Conservation (phyloP, 2,888 invertebrate genomes). For the Stenotaenia linearis region DNA sequence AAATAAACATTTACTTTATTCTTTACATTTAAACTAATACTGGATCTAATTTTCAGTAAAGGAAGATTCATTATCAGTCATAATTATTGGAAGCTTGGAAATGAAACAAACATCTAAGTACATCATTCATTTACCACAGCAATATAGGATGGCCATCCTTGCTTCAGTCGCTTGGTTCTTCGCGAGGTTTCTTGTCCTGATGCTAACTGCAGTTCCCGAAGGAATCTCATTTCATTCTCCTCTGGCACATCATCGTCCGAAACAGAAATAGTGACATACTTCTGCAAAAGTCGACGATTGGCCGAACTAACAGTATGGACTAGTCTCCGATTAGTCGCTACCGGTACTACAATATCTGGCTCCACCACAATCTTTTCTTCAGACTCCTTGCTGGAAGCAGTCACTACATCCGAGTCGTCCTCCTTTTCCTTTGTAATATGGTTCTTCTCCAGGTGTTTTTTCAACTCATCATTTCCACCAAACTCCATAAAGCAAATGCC, state of each 20-base stretch:
- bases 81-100: not conserved
- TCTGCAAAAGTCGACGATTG: slow-evolving; percentile 27
- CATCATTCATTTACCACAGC: not conserved
- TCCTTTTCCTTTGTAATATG: not conserved
- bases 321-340: not conserved
- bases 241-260: not conserved
- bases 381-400: not conserved
- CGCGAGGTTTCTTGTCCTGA: slow-evolving; percentile 24
- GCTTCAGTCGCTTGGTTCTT: slow-evolving; percentile 32
- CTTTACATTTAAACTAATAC: not conserved
- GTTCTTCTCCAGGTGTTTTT: not conserved
- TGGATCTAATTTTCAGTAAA: not conserved
- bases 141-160: slow-evolving; percentile 13
- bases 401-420: not conserved
- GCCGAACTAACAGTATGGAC: slow-evolving; percentile 20
- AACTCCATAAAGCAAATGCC: slow-evolving; percentile 24
- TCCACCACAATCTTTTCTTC: not conserved
- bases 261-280: slow-evolving; percentile 18
- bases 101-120: not conserved
- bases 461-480: not conserved
- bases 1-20: not conserved
- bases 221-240: not conserved
- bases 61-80: not conserved
- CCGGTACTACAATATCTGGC: not conserved
- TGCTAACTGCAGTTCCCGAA: not conserved